Conservation (phyloP, 2,888 invertebrate genomes). For the Spodoptera littoralis region DNA sequence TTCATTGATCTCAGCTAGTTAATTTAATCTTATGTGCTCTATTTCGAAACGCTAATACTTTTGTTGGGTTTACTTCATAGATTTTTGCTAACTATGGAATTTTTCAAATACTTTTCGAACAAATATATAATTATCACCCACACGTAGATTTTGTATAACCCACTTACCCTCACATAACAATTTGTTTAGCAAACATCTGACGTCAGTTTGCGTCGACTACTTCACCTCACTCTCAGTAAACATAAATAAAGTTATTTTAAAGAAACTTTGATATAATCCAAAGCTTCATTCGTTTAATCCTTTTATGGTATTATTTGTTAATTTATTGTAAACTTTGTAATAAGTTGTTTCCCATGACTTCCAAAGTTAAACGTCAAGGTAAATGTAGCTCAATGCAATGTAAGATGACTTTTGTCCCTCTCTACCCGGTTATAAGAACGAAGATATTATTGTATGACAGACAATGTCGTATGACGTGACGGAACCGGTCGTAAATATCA, state of each 20-base stretch:
- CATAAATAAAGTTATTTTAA: slow-evolving; percentile 41
- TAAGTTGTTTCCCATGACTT: no score
- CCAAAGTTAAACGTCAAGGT: no score
- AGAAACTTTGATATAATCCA: slow-evolving; percentile 20
- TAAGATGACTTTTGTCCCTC: no score
- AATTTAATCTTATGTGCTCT: neutral
- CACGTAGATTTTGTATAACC: slow-evolving; percentile 6
- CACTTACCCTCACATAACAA: slow-evolving; percentile 26
- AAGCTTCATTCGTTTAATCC: neutral
- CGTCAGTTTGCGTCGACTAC: slow-evolving; percentile 36
- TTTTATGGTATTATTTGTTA: neutral
- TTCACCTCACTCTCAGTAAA: slow-evolving; percentile 26
- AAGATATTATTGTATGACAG: no score
- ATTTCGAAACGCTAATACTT: neutral
- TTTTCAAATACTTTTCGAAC: no score
- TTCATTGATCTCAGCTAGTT: neutral
- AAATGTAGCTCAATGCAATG: no score
- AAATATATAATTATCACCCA: neutral
- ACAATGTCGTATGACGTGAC: slow-evolving; percentile 10
- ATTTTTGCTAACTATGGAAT: no score
- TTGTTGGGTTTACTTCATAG: no score
- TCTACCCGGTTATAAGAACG: no score
- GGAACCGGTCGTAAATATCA: slow-evolving; percentile 22
- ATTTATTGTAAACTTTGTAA: neutral
- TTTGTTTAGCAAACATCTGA: slow-evolving; percentile 43